These are phyloP conservation scores for Columba guinea DNA, from an alignment of 2,797 vertebrate genomes.

Conservation along the genomic window DNA sequence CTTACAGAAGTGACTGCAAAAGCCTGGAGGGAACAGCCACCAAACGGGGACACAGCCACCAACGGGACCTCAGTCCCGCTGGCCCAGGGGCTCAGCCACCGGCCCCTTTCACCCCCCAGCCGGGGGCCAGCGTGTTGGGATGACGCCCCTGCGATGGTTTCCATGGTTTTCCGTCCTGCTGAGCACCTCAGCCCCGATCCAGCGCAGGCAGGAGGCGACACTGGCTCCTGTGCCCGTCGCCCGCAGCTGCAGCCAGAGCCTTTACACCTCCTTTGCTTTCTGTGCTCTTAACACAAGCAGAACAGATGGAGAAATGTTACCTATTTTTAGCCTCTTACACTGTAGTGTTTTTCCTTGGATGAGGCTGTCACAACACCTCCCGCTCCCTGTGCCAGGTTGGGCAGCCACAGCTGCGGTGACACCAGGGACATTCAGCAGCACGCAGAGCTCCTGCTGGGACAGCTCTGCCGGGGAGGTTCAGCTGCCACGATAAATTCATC, in stretches of 20 bases:
- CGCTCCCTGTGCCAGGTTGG: neutral
- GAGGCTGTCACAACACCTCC: neutral
- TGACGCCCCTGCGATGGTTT: fast-evolving
- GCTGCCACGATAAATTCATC: fast-evolving
- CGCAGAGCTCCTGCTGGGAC: neutral
- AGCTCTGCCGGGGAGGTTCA: neutral
- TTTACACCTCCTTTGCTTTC: neutral
- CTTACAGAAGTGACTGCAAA: neutral
- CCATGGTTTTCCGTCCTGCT: neutral
- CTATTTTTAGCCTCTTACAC: neutral
- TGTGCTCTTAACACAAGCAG: neutral
- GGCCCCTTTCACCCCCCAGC: fast-evolving
- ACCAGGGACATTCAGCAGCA: neutral
- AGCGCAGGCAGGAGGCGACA: neutral
- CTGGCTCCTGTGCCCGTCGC: neutral
- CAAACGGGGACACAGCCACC: neutral
- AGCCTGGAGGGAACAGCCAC: neutral
- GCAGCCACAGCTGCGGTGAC: neutral
- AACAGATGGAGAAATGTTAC: neutral
- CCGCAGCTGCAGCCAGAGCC: neutral
- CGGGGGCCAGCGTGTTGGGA: fast-evolving
- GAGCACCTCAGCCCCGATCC: neutral
- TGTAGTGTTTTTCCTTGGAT: neutral
- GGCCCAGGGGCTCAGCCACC: neutral
- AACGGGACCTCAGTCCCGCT: fast-evolving